phyloP scores from a whole-genome alignment of 2,113 vertebrate genomes.

The Clarias magur region DNA sequence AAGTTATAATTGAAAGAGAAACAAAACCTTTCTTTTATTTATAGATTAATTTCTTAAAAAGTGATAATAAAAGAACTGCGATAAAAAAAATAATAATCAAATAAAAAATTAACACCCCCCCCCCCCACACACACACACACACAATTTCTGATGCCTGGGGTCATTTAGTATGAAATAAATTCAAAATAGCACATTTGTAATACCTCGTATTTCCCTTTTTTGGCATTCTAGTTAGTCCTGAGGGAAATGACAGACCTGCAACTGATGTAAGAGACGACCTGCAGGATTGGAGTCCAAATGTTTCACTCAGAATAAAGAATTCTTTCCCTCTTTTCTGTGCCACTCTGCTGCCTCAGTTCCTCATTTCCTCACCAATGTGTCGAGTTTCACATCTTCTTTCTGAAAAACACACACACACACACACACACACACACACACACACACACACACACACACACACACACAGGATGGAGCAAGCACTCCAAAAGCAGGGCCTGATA shows the following conservation, averaged over 20 bases:
- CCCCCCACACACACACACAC: too few species aligned
- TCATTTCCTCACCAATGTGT: neutral
- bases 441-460: neutral
- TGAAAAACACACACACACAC: neutral
- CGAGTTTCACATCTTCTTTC: constrained; percentile 18
- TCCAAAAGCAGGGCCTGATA: neutral
- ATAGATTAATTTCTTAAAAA: too few species aligned
- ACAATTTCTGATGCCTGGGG: too few species aligned
- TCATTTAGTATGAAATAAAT: neutral
- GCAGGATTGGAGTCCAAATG: neutral
- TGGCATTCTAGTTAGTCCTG: neutral
- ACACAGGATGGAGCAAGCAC: neutral
- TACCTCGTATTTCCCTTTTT: neutral
- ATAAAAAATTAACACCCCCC: too few species aligned
- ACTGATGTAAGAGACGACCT: neutral
- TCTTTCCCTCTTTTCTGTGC: neutral
- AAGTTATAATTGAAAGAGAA: too few species aligned
- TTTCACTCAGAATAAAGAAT: neutral
- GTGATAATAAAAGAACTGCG: too few species aligned
- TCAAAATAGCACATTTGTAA: neutral
- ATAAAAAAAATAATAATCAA: too few species aligned
- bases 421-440: too few species aligned
- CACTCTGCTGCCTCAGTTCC: neutral
- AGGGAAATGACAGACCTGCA: neutral
- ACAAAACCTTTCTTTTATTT: too few species aligned